A percentile compares a stretch with the other conserved stretches of the same genome.
These are phyloP conservation scores for Malacosoma neustria DNA, from an alignment of 2,888 invertebrate species.

Conservation along the genomic window DNA sequence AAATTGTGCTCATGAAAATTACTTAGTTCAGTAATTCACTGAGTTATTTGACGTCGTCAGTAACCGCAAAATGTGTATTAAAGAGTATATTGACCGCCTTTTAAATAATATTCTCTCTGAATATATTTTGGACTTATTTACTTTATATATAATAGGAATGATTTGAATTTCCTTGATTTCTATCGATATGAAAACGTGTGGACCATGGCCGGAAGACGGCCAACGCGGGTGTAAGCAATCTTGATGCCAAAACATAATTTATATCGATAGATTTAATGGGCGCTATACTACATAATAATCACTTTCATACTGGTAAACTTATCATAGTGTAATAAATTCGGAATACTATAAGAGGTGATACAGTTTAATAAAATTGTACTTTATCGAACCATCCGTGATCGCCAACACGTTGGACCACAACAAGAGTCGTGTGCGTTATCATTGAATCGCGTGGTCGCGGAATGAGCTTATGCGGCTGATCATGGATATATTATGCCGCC, in stretches of 20 bases:
- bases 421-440: slow-evolving; percentile 41
- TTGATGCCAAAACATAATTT: slow-evolving; percentile 1
- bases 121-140: slow-evolving; percentile 23
- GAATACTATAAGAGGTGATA: slow-evolving; percentile 31
- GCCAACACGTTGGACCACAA: slow-evolving; percentile 23
- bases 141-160: not conserved
- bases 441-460: slow-evolving; percentile 51
- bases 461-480: slow-evolving; percentile 49
- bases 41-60: too few relatives aligned
- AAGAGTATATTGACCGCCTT: too few relatives aligned
- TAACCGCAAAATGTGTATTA: not conserved
- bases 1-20: too few relatives aligned
- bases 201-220: not conserved
- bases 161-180: not conserved
- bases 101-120: too few relatives aligned
- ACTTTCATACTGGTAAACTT: slow-evolving; percentile 20
- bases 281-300: too few relatives aligned
- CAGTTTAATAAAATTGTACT: slow-evolving; percentile 30
- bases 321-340: slow-evolving; percentile 8
- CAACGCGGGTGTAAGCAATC: not conserved
- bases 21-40: too few relatives aligned
- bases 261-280: too few relatives aligned
- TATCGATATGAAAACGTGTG: too few relatives aligned
- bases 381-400: slow-evolving; percentile 43
- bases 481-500: slow-evolving; percentile 41